Percentiles rank a stretch among this genome's conserved stretches.
Evolutionary conservation across 2,113 vertebrate genomes (phyloP).

Genomic region (Raja brachyura): DNA sequence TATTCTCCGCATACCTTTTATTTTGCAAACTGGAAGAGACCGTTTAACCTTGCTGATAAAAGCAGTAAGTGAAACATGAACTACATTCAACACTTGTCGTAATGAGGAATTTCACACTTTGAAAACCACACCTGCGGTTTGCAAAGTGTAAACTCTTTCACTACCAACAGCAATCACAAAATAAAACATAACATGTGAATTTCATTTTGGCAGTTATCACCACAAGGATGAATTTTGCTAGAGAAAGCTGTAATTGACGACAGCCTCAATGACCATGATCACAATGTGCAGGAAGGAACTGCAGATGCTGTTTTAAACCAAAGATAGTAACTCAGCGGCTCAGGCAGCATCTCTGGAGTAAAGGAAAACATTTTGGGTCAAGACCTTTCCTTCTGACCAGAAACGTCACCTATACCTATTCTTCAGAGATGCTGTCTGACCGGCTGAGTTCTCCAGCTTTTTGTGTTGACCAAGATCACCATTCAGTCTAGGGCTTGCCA

Average conservation of each 20-base stretch:
- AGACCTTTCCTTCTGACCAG: too few species aligned
- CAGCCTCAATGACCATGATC: background rate
- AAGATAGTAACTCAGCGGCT: too few species aligned
- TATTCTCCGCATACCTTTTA: background rate
- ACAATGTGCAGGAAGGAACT: background rate
- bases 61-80: background rate
- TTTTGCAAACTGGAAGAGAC: background rate
- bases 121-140: background rate
- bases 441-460: too few species aligned
- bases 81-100: background rate
- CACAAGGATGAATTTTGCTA: background rate
- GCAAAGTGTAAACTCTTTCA: background rate
- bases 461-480: too few species aligned
- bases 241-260: background rate
- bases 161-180: background rate
- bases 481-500: too few species aligned
- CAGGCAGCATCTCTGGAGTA: too few species aligned
- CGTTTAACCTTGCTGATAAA: background rate
- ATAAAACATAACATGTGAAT: background rate
- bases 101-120: background rate
- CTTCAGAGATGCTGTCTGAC: too few species aligned
- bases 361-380: too few species aligned
- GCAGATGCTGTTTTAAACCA: too few species aligned
- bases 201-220: background rate
- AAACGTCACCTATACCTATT: too few species aligned